phyloP scores from a whole-genome alignment of 2,888 invertebrate genomes.

The Cabera pusaria region DNA sequence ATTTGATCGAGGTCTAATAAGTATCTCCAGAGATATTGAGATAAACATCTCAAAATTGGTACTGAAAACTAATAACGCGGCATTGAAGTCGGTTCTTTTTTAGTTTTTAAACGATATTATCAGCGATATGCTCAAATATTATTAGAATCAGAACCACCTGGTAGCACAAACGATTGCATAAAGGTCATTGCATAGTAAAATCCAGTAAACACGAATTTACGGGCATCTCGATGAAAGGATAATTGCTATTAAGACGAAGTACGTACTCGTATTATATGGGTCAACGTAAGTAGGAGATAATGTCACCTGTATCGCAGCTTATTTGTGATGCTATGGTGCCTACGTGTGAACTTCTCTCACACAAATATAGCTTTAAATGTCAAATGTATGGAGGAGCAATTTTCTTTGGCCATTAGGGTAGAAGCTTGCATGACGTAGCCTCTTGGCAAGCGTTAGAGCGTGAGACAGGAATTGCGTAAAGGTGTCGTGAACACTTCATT shows the following conservation, averaged over 20 bases:
- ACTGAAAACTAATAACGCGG: too few relatives aligned
- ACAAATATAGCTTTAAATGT: constrained; percentile 59
- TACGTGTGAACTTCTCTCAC: constrained; percentile 27
- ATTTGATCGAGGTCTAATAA: too few relatives aligned
- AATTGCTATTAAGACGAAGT: constrained; percentile 26
- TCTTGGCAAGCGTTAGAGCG: constrained; percentile 70
- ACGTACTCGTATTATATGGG: constrained; percentile 56
- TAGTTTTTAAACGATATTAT: too few relatives aligned
- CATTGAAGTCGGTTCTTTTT: too few relatives aligned
- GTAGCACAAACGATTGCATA: too few relatives aligned
- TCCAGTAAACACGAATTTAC: too few relatives aligned
- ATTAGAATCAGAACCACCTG: too few relatives aligned
- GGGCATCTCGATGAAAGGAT: constrained; percentile 26
- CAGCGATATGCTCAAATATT: too few relatives aligned
- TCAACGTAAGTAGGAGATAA: constrained; percentile 48
- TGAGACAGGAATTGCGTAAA: constrained; percentile 79
- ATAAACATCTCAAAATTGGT: too few relatives aligned
- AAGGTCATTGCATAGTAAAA: constrained; percentile 10
- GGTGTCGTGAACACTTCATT: constrained; percentile 73
- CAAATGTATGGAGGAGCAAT: constrained; percentile 51
- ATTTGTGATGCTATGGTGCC: constrained; percentile 23
- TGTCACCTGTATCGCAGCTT: constrained; percentile 44
- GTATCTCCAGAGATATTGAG: too few relatives aligned
- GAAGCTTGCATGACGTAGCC: constrained; percentile 62
- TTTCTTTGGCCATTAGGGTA: constrained; percentile 54